Conservation (phyloP, 2,113 vertebrate genomes). For the Macrotis lagotis region DNA sequence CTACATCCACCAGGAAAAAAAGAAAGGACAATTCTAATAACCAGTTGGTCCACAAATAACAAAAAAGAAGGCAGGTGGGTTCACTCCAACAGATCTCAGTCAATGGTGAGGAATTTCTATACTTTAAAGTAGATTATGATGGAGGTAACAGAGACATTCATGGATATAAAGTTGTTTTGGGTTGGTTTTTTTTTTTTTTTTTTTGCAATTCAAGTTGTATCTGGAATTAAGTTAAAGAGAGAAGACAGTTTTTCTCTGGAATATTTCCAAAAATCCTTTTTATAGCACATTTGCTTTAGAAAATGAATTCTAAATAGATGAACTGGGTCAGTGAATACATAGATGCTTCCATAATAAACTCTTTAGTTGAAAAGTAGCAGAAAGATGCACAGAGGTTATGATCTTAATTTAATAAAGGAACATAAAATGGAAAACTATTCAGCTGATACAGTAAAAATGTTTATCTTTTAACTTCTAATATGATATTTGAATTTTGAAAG, state of each 20-base stretch:
- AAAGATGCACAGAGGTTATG: neutral
- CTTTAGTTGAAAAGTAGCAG: slow-evolving; percentile 25
- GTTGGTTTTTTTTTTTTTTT: no score
- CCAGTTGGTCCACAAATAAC: neutral
- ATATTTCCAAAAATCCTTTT: slow-evolving; percentile 39
- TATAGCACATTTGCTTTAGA: neutral
- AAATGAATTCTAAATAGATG: slow-evolving; percentile 14
- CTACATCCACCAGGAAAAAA: neutral
- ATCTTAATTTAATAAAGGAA: neutral
- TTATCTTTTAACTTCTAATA: slow-evolving; percentile 27
- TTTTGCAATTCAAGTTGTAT: slow-evolving; percentile 39
- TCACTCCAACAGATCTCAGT: slow-evolving; percentile 30
- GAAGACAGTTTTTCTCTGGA: slow-evolving; percentile 27
- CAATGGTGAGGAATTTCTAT: slow-evolving; percentile 47
- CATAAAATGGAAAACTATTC: slow-evolving; percentile 25
- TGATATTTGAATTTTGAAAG: neutral
- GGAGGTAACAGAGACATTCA: slow-evolving; percentile 27
- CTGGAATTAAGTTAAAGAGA: slow-evolving; percentile 40
- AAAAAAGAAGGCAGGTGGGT: neutral
- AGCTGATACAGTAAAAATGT: slow-evolving; percentile 17
- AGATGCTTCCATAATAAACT: slow-evolving; percentile 28
- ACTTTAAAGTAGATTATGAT: slow-evolving; percentile 4
- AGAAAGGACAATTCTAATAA: slow-evolving; percentile 39
- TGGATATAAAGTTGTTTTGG: slow-evolving; percentile 52
- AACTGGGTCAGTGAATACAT: slow-evolving; percentile 29